Evolutionary conservation across 92 coral and sea anemone species (phyloP), one percentile per base, ranked within the genome.

Genomic region (Pocillopora grandis): DNA sequence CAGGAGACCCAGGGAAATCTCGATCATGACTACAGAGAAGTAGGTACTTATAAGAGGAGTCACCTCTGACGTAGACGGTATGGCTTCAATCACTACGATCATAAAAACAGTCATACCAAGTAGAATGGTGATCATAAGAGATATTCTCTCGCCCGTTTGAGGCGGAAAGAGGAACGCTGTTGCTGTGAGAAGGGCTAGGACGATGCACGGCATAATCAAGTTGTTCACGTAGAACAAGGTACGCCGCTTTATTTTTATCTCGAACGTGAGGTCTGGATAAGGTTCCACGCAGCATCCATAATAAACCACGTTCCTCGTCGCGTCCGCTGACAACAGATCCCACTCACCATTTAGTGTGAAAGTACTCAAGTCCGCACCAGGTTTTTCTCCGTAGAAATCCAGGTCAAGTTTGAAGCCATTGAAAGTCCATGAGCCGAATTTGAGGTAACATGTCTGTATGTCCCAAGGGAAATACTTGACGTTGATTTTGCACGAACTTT

Each of bases 91-190:
- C 86, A 92, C 95, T 31, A 96, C 86, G 2, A 94, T 89, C 99
- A 92, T 96, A 68, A 96, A 96, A 20, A 96, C 99, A 2, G 99
- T 96, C 93, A 96, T 93, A 18, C 99, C 99, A 12, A 92, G 87
- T 61, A 94, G 90, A 59, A 95, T 93, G 8, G 99, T 96, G 73
- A 96, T 90, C 73, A 94, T 98, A 18, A 96, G 90, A 18, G 99
- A 95, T 57, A 96, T 94, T 77, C 99, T 84, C 76, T 96, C 99
- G 57, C 99, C 99, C 49, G 99, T 92, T 84, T 96, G 97, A 55
- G 99, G 99, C 75, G 99, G 99, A 60, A 96, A 92, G 52, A 94
- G 84, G 80, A 96, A 96, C 9, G 99, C 90, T 12, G 87, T 82
- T 27, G 91, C 90, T 20, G 98, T 95, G 49, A 96, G 87, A 52